Conservation (phyloP, 2,888 invertebrate species). For the Lycophotia porphyrea region DNA sequence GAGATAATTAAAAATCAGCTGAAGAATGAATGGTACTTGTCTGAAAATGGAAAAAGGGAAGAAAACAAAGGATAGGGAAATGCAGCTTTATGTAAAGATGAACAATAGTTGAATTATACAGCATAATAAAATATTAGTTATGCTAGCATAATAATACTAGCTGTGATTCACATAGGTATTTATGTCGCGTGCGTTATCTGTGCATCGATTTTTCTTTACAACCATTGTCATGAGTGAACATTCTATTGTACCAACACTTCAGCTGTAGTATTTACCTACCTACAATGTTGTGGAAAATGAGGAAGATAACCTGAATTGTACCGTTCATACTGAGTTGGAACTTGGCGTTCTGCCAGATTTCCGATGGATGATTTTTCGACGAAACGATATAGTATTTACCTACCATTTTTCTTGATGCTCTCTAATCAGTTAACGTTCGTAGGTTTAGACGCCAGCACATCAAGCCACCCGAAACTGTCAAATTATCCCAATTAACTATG, state of each 20-base stretch:
- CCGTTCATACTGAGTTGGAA: neutral
- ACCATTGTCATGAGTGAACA: conserved; percentile 40
- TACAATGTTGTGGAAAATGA: conserved; percentile 4
- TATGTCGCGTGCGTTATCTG: conserved; percentile 41
- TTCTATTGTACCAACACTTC: conserved; percentile 19
- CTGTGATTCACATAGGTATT: conserved; percentile 19
- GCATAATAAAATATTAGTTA: neutral
- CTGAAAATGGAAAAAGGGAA: neutral
- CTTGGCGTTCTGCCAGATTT: conserved; percentile 37
- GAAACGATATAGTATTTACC: neutral
- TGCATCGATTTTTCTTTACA: conserved; percentile 50
- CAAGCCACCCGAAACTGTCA: no score
- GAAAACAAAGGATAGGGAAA: neutral
- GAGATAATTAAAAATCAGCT: no score
- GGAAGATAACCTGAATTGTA: conserved; percentile 7
- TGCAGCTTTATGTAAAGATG: neutral
- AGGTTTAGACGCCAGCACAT: no score
- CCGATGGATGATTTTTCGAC: neutral
- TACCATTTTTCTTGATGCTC: neutral
- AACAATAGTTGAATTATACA: neutral
- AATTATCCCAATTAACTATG: no score
- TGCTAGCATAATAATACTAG: neutral
- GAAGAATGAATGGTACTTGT: neutral
- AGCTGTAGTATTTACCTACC: conserved; percentile 3
- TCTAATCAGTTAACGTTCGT: neutral